Percentiles rank a stretch among this genome's conserved stretches.
These are phyloP conservation scores for Microcebus ravelobensis DNA, from an alignment of 2,113 vertebrate species.

Conservation along the genomic window DNA sequence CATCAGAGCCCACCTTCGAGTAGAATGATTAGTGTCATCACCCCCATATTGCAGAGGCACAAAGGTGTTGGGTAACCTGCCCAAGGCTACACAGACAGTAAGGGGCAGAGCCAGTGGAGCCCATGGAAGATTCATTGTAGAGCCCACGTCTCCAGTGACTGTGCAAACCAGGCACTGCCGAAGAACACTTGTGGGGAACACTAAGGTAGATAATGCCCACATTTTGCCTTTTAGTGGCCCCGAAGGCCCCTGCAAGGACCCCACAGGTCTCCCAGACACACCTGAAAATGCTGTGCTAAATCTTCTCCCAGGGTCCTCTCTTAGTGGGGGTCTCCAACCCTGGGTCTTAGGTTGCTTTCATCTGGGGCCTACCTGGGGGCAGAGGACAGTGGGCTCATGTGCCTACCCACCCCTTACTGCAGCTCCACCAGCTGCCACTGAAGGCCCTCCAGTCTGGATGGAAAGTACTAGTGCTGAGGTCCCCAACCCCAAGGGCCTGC, in stretches of 20 bases:
- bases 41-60: neutral
- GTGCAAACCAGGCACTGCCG: neutral
- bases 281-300: no score
- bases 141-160: neutral
- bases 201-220: neutral
- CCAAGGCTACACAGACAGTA: neutral
- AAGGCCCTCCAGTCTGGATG: neutral
- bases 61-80: neutral
- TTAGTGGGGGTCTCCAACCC: neutral
- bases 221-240: neutral
- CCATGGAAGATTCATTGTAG: neutral
- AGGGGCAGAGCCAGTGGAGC: neutral
- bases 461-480: neutral
- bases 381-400: neutral
- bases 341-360: neutral
- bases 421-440: neutral
- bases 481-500: no score
- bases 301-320: neutral
- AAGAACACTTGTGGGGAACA: neutral
- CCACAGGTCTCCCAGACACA: neutral
- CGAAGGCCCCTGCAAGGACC: neutral
- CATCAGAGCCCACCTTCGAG: neutral
- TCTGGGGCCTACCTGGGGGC: neutral
- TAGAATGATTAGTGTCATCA: accelerated
- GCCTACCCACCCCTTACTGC: neutral